Evolutionary conservation across 2,888 invertebrate species (phyloP).

Genomic region (Fabriciana adippe): DNA sequence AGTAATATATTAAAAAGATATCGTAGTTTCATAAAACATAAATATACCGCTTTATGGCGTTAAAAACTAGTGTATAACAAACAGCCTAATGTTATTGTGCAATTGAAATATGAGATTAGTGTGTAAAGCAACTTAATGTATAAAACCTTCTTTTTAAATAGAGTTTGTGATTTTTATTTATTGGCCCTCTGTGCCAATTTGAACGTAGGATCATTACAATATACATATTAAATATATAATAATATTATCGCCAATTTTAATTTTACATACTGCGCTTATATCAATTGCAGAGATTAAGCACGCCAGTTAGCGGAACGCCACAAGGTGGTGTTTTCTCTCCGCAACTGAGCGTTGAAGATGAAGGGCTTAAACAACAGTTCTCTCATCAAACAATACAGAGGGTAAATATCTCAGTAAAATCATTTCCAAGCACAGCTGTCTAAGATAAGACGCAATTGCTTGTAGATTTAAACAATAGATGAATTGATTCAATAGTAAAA

Average conservation of each 20-base stretch:
- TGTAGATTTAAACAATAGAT: slow-evolving; percentile 17
- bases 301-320: slow-evolving; percentile 72
- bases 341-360: slow-evolving; percentile 73
- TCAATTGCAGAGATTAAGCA: slow-evolving; percentile 69
- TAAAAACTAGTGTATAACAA: too few species aligned
- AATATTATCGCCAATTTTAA: background rate
- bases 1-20: background rate
- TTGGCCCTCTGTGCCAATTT: slow-evolving; percentile 1
- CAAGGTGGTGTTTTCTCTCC: slow-evolving; percentile 74
- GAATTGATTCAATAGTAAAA: background rate
- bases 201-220: background rate
- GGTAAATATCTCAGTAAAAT: slow-evolving; percentile 59
- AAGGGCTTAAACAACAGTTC: slow-evolving; percentile 76
- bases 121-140: too few species aligned
- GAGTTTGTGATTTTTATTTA: background rate
- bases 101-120: too few species aligned
- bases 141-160: too few species aligned
- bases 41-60: too few species aligned
- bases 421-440: slow-evolving; percentile 3
- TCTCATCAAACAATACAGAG: slow-evolving; percentile 76
- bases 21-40: too few species aligned
- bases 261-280: slow-evolving; percentile 15
- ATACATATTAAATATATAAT: background rate
- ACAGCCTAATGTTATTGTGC: too few species aligned
- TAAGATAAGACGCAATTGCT: slow-evolving; percentile 1